Evolutionary conservation across 2,797 vertebrate species (phyloP).

Genomic region (Cichlasoma orientale): DNA sequence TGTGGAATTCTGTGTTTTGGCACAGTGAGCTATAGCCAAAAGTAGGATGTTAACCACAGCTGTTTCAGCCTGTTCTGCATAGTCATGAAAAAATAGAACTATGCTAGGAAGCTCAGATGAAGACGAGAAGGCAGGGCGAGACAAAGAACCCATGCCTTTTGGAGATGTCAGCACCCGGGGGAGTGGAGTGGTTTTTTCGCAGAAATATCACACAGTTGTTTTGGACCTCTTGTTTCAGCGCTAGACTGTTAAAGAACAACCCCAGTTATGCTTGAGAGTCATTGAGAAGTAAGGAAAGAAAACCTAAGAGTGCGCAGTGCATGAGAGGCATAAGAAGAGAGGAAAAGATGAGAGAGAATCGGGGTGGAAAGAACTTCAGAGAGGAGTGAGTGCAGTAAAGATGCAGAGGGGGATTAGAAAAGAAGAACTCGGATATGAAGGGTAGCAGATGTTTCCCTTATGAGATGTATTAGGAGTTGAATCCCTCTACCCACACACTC

Average conservation of each 20-base stretch:
- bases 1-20: constrained; percentile 47
- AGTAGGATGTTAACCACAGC: constrained; percentile 33
- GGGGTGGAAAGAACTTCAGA: constrained; percentile 29
- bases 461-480: constrained; percentile 45
- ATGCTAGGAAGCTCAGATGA: neutral
- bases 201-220: constrained; percentile 41
- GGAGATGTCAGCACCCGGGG: constrained; percentile 37
- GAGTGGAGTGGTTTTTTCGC: constrained; percentile 24
- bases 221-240: constrained; percentile 25
- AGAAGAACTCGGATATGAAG: constrained; percentile 21
- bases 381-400: constrained; percentile 4
- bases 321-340: constrained; percentile 2
- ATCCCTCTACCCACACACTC: constrained; percentile 25
- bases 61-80: constrained; percentile 18
- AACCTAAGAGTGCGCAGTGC: constrained; percentile 16
- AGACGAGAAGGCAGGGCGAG: neutral
- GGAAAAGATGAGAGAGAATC: constrained; percentile 21
- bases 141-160: constrained; percentile 6
- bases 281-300: constrained; percentile 5
- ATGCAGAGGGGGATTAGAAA: constrained; percentile 18
- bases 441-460: constrained; percentile 66
- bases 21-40: constrained; percentile 30
- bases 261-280: constrained; percentile 48
- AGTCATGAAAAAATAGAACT: constrained; percentile 31
- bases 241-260: constrained; percentile 49